Evolutionary conservation across 2,888 invertebrate species (phyloP).

Genomic region (Beris chalybata): DNA sequence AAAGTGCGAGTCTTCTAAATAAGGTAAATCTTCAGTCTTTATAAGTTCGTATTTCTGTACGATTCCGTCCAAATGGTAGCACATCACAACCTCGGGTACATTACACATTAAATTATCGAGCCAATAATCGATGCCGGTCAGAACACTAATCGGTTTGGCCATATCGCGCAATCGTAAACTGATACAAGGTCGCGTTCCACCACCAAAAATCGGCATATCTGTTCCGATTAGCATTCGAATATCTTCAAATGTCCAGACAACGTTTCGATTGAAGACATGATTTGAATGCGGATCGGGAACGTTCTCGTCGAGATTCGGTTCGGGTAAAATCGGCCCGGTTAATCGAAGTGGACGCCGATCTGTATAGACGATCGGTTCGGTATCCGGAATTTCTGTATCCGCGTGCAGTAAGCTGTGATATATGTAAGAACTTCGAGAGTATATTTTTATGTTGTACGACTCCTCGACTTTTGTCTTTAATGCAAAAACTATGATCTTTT

Average conservation of each 20-base stretch:
- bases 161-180: slow-evolving; percentile 85
- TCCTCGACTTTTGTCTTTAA: slow-evolving; percentile 68
- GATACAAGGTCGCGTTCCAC: slow-evolving; percentile 87
- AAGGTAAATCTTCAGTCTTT: no score
- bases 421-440: slow-evolving; percentile 85
- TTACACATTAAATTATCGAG: no score
- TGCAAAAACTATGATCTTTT: no score
- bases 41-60: no score
- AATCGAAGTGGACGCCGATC: slow-evolving; percentile 1
- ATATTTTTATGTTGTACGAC: slow-evolving; percentile 73
- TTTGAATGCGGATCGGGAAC: slow-evolving; percentile 71
- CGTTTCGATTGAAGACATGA: no score
- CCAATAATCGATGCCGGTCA: no score
- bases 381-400: neutral
- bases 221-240: slow-evolving; percentile 94
- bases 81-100: no score
- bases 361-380: neutral
- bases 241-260: slow-evolving; percentile 94
- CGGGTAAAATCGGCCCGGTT: slow-evolving; percentile 58
- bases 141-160: slow-evolving; percentile 86
- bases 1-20: slow-evolving; percentile 81
- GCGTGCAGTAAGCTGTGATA: slow-evolving; percentile 71
- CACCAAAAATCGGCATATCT: slow-evolving; percentile 94
- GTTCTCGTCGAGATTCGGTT: slow-evolving; percentile 70
- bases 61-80: no score